Evolutionary conservation across 2,113 vertebrate species (phyloP).

Genomic region (Sprattus sprattus): DNA sequence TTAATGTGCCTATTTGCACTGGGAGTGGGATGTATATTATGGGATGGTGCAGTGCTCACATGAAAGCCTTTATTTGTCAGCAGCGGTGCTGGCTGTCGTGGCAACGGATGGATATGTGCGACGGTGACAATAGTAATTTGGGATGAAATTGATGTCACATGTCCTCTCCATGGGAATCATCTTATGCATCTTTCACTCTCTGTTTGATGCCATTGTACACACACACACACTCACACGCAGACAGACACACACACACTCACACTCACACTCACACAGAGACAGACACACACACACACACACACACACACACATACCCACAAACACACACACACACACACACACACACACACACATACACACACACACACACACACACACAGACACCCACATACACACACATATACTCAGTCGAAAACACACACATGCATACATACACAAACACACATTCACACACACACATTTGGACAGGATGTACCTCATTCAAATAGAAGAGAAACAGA

Average conservation of each 20-base stretch:
- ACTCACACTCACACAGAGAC: background rate
- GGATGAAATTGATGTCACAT: constrained; percentile 55
- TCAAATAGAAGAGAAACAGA: no score
- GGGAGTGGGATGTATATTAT: background rate
- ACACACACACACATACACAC: no score
- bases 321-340: no score
- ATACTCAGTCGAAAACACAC: no score
- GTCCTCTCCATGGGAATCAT: constrained; percentile 35
- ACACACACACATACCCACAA: background rate
- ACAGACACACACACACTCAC: background rate
- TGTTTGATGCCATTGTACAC: background rate
- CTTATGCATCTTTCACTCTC: constrained; percentile 35
- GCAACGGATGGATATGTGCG: constrained; percentile 51
- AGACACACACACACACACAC: background rate
- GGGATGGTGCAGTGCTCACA: constrained; percentile 4
- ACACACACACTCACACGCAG: background rate
- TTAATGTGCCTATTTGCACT: constrained; percentile 4
- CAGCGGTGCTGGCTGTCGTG: constrained; percentile 22
- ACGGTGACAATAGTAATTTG: constrained; percentile 56
- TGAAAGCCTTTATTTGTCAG: background rate
- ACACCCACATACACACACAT: background rate
- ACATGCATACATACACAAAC: no score
- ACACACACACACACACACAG: background rate
- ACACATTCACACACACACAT: no score
- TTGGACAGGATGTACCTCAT: no score